Conservation (phyloP, 1,140 invertebrate species). For the Papilio polytes region DNA sequence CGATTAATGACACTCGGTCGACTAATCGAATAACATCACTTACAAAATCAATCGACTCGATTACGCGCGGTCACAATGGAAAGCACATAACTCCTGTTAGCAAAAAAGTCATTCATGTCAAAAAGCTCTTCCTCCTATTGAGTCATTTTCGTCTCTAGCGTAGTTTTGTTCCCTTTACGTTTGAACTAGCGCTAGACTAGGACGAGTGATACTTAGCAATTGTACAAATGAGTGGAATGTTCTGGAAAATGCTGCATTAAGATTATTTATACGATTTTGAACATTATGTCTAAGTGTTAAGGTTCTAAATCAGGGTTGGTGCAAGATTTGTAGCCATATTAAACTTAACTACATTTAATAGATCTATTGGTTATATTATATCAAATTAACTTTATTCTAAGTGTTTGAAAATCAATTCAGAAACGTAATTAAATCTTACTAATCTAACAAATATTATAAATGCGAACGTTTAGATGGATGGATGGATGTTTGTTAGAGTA, state of each 20-base stretch:
- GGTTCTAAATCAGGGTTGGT: background rate
- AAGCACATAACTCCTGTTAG: background rate
- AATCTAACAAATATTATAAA: too few relatives aligned
- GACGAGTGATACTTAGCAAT: slow-evolving; percentile 7
- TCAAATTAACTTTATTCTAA: too few relatives aligned
- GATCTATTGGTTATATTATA: too few relatives aligned
- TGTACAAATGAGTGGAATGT: slow-evolving; percentile 5
- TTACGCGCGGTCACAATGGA: background rate
- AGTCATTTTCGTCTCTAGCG: background rate
- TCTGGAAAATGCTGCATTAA: background rate
- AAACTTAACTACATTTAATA: background rate
- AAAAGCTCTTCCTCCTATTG: background rate
- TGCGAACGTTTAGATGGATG: too few relatives aligned
- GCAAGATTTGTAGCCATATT: background rate
- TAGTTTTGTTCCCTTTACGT: slow-evolving; percentile 13
- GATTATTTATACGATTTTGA: background rate
- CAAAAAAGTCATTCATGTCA: background rate
- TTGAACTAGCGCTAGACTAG: background rate
- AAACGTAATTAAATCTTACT: background rate
- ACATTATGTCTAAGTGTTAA: background rate
- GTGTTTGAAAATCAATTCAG: too few relatives aligned
- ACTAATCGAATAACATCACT: too few relatives aligned
- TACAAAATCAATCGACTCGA: too few relatives aligned
- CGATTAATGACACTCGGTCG: too few relatives aligned
- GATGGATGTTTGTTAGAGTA: too few relatives aligned